phyloP scores from a whole-genome alignment of 92 coral and sea anemone species.

The Porites divaricata region DNA sequence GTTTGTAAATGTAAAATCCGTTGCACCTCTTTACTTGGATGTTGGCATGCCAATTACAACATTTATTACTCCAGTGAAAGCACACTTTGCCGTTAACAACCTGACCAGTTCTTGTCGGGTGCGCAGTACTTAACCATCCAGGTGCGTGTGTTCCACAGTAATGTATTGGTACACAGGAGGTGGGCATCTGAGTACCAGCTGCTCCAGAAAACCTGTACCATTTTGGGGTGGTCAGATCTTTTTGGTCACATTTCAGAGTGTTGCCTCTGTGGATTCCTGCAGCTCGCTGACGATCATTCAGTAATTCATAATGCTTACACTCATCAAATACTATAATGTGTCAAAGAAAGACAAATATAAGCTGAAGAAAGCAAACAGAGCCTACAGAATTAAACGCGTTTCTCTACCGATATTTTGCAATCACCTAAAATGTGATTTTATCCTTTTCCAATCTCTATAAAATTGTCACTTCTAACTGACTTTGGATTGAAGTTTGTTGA shows the following conservation, averaged over 20 bases:
- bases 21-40: constrained; percentile 33
- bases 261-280: constrained; percentile 34
- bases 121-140: constrained; percentile 38
- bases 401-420: too few species aligned
- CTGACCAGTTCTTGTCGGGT: constrained; percentile 37
- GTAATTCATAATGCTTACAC: constrained; percentile 24
- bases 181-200: constrained; percentile 60
- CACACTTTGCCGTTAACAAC: constrained; percentile 40
- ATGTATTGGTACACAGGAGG: constrained; percentile 35
- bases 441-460: too few species aligned
- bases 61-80: constrained; percentile 45
- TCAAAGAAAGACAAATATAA: too few species aligned
- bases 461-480: too few species aligned
- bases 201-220: constrained; percentile 62
- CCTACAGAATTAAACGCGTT: too few species aligned
- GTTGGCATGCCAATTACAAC: constrained; percentile 35
- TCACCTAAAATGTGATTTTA: too few species aligned
- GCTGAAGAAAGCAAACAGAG: too few species aligned
- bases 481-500: too few species aligned
- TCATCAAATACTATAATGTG: constrained; percentile 23
- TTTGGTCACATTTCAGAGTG: constrained; percentile 35
- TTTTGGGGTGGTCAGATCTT: constrained; percentile 12
- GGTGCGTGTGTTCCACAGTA: constrained; percentile 61
- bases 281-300: constrained; percentile 35
- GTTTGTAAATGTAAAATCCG: constrained; percentile 43